Evolutionary conservation across 2,888 invertebrate species (phyloP).

Genomic region (Cloeon dipterum): DNA sequence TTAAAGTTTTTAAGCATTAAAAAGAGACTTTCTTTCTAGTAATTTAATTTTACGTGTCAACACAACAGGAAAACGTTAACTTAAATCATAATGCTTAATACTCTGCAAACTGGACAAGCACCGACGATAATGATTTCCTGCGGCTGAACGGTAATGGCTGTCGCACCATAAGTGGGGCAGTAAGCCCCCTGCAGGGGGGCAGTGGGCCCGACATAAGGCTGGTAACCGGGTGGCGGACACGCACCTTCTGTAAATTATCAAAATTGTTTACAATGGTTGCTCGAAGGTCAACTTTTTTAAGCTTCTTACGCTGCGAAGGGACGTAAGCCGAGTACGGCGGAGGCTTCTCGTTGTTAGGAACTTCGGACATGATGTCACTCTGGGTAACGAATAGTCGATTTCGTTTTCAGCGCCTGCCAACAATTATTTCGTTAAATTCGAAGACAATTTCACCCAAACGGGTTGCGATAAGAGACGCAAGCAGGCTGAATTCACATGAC

Average conservation of each 20-base stretch:
- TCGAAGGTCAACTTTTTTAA: background rate
- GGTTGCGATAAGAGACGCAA: too few relatives aligned
- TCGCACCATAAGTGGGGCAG: conserved; percentile 29
- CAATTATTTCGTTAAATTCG: too few relatives aligned
- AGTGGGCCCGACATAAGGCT: conserved; percentile 18
- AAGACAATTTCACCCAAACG: too few relatives aligned
- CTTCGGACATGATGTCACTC: conserved; percentile 1
- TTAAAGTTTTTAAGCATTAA: too few relatives aligned
- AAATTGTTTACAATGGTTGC: background rate
- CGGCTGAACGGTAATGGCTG: conserved; percentile 31
- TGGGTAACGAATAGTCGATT: too few relatives aligned
- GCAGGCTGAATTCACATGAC: too few relatives aligned
- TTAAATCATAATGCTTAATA: conserved; percentile 14
- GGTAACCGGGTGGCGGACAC: conserved; percentile 32
- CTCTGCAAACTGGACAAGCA: conserved; percentile 71
- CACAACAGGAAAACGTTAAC: too few relatives aligned
- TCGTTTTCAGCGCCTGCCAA: too few relatives aligned
- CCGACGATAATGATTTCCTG: conserved; percentile 65
- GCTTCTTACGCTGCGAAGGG: background rate
- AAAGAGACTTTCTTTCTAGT: too few relatives aligned
- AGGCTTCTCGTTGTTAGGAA: background rate
- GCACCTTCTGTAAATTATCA: background rate
- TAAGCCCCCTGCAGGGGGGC: conserved; percentile 7
- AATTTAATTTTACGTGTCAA: too few relatives aligned
- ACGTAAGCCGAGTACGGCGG: conserved; percentile 1